These are phyloP conservation scores for Sebastes trivittatus DNA, from an alignment of 2,797 vertebrate genomes.

Conservation along the genomic window DNA sequence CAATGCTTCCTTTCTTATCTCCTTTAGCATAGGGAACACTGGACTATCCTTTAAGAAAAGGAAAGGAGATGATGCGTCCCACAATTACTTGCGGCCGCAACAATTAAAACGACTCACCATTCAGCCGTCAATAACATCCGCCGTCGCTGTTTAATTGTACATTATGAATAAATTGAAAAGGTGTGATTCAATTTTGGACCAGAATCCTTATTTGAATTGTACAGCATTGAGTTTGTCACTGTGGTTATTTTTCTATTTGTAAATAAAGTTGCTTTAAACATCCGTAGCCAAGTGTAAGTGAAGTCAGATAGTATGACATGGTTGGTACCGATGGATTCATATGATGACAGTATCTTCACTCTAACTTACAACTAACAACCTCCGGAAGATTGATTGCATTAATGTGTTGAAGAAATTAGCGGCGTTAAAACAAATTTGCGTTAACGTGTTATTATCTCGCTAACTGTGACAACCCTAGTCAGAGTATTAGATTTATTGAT, in stretches of 20 bases:
- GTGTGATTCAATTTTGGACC: not conserved
- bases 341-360: too few species aligned
- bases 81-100: not conserved
- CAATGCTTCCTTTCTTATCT: not conserved
- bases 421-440: rapidly evolving
- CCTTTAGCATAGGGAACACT: not conserved
- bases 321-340: too few species aligned
- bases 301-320: not conserved
- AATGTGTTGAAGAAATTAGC: too few species aligned
- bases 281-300: not conserved
- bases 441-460: too few species aligned
- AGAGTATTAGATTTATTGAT: too few species aligned
- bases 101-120: not conserved
- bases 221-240: not conserved
- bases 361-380: too few species aligned
- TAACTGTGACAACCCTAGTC: too few species aligned
- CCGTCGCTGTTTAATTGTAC: not conserved
- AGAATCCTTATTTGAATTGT: not conserved
- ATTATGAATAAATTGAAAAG: not conserved
- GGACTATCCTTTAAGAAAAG: not conserved
- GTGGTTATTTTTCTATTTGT: not conserved
- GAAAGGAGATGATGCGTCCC: not conserved
- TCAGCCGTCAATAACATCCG: not conserved
- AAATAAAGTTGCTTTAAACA: not conserved
- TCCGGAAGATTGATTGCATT: too few species aligned